Percentiles rank a stretch among this genome's conserved stretches.
Conservation (phyloP, 2,888 invertebrate genomes). For the Smittia aterrima region DNA sequence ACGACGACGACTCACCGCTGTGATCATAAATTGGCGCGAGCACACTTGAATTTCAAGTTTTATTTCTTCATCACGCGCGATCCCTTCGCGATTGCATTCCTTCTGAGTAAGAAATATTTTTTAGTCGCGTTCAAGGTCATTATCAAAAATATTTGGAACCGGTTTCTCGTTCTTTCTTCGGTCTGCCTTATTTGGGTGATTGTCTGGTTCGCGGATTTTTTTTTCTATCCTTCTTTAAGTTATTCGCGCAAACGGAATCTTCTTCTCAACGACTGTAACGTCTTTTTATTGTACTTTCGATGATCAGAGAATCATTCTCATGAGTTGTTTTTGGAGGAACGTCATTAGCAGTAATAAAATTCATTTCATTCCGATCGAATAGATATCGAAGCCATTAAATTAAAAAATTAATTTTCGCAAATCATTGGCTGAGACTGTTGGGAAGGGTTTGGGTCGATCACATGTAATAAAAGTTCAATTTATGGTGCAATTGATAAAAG, state of each 20-base stretch:
- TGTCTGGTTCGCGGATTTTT: neutral
- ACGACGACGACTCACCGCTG: neutral
- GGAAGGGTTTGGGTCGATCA: constrained; percentile 8
- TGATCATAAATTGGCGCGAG: constrained; percentile 33
- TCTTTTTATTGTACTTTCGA: no score
- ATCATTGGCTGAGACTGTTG: neutral
- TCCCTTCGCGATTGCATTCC: constrained; percentile 31
- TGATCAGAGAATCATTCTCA: neutral
- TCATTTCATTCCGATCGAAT: neutral
- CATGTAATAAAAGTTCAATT: constrained; percentile 31
- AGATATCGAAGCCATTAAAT: neutral
- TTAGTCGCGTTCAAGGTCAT: constrained; percentile 23
- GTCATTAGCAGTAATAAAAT: neutral
- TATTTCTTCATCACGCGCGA: neutral
- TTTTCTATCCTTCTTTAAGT: neutral
- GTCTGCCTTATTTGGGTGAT: neutral
- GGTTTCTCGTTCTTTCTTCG: neutral
- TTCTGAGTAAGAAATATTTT: neutral
- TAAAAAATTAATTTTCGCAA: constrained; percentile 19
- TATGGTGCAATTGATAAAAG: constrained; percentile 24
- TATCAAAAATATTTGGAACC: constrained; percentile 23
- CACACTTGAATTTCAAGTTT: constrained; percentile 37
- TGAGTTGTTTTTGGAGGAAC: neutral
- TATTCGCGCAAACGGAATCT: constrained; percentile 22
- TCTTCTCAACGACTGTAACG: neutral